Evolutionary conservation across 1,140 invertebrate species (phyloP).

Genomic region (Drosophila micromelanica): DNA sequence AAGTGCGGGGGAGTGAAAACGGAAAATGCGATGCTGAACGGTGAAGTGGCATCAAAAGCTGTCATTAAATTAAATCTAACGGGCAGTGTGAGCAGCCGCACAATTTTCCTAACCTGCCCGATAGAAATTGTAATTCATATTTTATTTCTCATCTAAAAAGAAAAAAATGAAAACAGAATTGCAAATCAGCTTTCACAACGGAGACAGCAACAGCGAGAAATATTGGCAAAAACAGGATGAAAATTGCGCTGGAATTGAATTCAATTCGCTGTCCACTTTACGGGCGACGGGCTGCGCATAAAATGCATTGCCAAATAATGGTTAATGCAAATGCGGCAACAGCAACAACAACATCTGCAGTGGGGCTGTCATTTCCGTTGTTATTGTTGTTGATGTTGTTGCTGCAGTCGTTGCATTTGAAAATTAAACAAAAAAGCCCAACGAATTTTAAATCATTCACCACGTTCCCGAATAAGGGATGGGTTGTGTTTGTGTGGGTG

Average conservation of each 20-base stretch:
- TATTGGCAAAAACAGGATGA: neutral
- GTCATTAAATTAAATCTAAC: slow-evolving; percentile 60
- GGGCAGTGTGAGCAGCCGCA: neutral
- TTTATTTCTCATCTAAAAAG: slow-evolving; percentile 51
- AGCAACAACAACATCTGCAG: slow-evolving; percentile 13
- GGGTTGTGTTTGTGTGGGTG: neutral
- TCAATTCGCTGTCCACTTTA: slow-evolving; percentile 60
- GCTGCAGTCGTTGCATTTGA: slow-evolving; percentile 45
- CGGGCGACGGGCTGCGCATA: slow-evolving; percentile 40
- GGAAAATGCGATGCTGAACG: slow-evolving; percentile 4
- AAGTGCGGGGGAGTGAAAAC: neutral
- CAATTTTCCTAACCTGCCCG: slow-evolving; percentile 54
- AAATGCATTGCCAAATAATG: slow-evolving; percentile 66
- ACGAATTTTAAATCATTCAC: slow-evolving; percentile 69
- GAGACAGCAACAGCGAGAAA: no score
- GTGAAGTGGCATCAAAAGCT: slow-evolving; percentile 45
- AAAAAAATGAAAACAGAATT: neutral
- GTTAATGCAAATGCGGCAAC: slow-evolving; percentile 63
- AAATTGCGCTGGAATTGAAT: slow-evolving; percentile 43
- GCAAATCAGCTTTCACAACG: neutral
- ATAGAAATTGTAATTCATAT: slow-evolving; percentile 74
- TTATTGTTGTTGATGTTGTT: slow-evolving; percentile 13
- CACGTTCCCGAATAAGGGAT: neutral
- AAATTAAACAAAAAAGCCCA: slow-evolving; percentile 58
- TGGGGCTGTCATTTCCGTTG: slow-evolving; percentile 18